Evolutionary conservation across 2,888 invertebrate species (phyloP), one percentile per base, ranked within the genome.

Genomic region (Pecten maximus): DNA sequence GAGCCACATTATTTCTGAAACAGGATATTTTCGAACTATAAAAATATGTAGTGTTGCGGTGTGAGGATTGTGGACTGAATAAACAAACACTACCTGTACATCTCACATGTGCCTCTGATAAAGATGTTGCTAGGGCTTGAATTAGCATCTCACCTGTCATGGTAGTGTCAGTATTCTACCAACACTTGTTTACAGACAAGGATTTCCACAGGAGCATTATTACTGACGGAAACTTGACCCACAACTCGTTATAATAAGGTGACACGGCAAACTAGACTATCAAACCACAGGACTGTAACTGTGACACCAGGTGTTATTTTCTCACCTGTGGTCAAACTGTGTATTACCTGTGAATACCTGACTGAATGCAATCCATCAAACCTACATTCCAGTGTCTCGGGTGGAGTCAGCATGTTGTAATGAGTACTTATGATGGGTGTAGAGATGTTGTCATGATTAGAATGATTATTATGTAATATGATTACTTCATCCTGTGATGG

Each of bases 281-380:
- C 6, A 74, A 74, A 74, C 74, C 74, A 74, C 74, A 74, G 0
- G 74, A 35, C 74, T 28, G 10, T 6, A 16, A 35, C 15, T 28
- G 35, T 6, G 74, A 35, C 74, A 35, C 74, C 74, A 23, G 74
- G 74, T 74, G 35, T 28, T 28, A 28, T 0, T 35, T 74, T 74
- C 74, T 74, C 74, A 74, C 74, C 74, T 74, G 74, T 74, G 74
- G 74, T 74, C 74, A 74, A 74, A 74, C 74, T 74, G 74, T 74
- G 35, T 35, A 35, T 74, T 74, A 74, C 74, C 35, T 74, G 74
- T 74, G 16, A 1, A 74, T 74, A 35, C 35, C 74, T 74, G 28
- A 74, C 74, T 10, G 6, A 74, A 28, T 74, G 74, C 10, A 19
- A 74, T 74, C 74, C 74, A 74, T 74, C 74, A 74, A 35, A 74